Evolutionary conservation across 1,140 invertebrate genomes (phyloP).

Genomic region (Drosophila trapezifrons): DNA sequence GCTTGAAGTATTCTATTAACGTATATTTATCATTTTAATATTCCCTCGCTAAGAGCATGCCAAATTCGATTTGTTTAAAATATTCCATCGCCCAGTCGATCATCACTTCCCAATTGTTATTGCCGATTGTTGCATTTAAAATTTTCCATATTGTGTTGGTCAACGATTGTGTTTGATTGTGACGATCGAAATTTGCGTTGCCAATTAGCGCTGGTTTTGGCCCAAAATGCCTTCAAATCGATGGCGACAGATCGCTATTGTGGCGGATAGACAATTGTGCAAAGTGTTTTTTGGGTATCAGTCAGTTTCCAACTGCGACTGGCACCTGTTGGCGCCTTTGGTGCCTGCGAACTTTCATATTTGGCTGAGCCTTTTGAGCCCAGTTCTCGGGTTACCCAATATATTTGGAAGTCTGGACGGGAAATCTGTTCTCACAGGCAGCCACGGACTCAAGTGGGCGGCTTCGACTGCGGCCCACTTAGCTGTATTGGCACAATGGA

Average conservation of each 20-base stretch:
- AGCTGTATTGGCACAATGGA: slow-evolving; percentile 63
- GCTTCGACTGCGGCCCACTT: slow-evolving; percentile 59
- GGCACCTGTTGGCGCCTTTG: slow-evolving; percentile 3
- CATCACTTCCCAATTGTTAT: slow-evolving; percentile 48
- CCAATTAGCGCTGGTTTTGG: slow-evolving; percentile 68
- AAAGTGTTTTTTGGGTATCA: slow-evolving; percentile 27
- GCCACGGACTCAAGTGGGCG: slow-evolving; percentile 35
- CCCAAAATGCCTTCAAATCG: slow-evolving; percentile 23
- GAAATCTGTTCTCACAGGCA: slow-evolving; percentile 65
- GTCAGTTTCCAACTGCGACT: slow-evolving; percentile 20
- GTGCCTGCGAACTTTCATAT: slow-evolving; percentile 18
- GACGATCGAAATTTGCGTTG: slow-evolving; percentile 54
- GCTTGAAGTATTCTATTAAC: too few relatives aligned
- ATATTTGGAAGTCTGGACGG: slow-evolving; percentile 36
- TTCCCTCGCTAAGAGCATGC: slow-evolving; percentile 42
- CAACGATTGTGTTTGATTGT: slow-evolving; percentile 38
- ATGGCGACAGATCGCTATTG: slow-evolving; percentile 63
- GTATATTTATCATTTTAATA: slow-evolving; percentile 9
- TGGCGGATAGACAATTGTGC: slow-evolving; percentile 38
- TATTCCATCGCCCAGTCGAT: slow-evolving; percentile 3
- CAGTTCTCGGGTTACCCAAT: neutral
- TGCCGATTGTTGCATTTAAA: slow-evolving; percentile 63
- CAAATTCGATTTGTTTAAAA: slow-evolving; percentile 25
- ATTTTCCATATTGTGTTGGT: slow-evolving; percentile 73
- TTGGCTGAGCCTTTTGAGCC: slow-evolving; percentile 8